A percentile compares a stretch with the other conserved stretches of the same genome.
phyloP scores from a whole-genome alignment of 2,113 vertebrate species.

The Nipponia nippon region DNA sequence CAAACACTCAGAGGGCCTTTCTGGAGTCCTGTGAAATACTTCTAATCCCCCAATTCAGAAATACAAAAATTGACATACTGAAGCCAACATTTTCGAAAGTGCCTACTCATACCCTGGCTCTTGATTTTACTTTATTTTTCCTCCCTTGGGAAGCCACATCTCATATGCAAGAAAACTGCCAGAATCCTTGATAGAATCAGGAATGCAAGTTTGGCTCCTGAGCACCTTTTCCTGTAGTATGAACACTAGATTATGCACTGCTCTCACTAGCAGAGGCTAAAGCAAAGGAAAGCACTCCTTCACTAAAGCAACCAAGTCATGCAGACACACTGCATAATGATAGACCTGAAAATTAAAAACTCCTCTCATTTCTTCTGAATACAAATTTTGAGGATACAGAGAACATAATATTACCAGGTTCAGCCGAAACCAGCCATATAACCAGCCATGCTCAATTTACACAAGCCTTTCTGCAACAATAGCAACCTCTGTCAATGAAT shows the following conservation, averaged over 20 bases:
- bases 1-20: background rate
- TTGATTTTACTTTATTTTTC: background rate
- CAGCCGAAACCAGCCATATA: background rate
- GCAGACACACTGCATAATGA: background rate
- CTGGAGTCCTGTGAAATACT: background rate
- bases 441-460: background rate
- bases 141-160: background rate
- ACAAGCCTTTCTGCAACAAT: background rate
- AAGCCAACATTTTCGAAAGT: background rate
- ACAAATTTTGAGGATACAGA: background rate
- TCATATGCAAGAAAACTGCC: background rate
- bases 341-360: background rate
- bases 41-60: background rate
- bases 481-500: background rate
- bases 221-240: background rate
- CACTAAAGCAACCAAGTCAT: background rate
- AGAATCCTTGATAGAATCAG: background rate
- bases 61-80: background rate
- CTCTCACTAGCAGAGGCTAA: background rate
- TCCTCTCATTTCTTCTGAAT: background rate
- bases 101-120: background rate
- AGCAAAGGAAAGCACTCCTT: background rate
- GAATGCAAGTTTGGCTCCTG: background rate
- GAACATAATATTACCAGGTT: background rate
- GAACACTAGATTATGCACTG: background rate